A percentile compares a stretch with the other conserved stretches of the same genome.
Evolutionary conservation across 2,888 invertebrate genomes (phyloP).

Genomic region (Stenichneumon culpator): DNA sequence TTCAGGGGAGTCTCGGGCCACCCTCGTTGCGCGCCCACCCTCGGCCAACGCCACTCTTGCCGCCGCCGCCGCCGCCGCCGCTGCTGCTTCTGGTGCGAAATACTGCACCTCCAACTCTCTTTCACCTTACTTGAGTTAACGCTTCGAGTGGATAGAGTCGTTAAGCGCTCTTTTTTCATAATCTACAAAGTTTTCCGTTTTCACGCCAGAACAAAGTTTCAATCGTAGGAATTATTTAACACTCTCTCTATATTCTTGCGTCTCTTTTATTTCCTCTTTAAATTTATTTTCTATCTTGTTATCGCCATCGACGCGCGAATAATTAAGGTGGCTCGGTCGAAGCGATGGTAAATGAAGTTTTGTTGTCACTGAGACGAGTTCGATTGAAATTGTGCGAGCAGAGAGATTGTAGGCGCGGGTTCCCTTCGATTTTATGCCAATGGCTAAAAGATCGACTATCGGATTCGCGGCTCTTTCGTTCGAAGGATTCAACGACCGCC

Average conservation of each 20-base stretch:
- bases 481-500: too few species aligned
- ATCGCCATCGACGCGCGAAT: constrained; percentile 30
- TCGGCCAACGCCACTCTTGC: constrained; percentile 35
- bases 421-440: too few species aligned
- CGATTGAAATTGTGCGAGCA: too few species aligned
- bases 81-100: constrained; percentile 45
- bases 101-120: constrained; percentile 45
- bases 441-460: too few species aligned
- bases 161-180: constrained; percentile 63
- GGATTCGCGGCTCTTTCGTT: too few species aligned
- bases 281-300: constrained; percentile 27
- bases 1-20: constrained; percentile 48
- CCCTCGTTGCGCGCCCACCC: constrained; percentile 32
- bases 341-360: neutral
- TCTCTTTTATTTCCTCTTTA: constrained; percentile 1
- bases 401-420: too few species aligned
- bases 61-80: constrained; percentile 28
- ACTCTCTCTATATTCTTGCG: neutral
- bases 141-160: constrained; percentile 66
- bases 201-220: constrained; percentile 67
- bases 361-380: neutral
- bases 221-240: constrained; percentile 62
- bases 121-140: constrained; percentile 66
- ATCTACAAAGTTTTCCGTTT: constrained; percentile 65
- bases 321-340: neutral